These are phyloP conservation scores for Philopotamus ludificatus DNA, from an alignment of 1,140 invertebrate species.

Conservation along the genomic window DNA sequence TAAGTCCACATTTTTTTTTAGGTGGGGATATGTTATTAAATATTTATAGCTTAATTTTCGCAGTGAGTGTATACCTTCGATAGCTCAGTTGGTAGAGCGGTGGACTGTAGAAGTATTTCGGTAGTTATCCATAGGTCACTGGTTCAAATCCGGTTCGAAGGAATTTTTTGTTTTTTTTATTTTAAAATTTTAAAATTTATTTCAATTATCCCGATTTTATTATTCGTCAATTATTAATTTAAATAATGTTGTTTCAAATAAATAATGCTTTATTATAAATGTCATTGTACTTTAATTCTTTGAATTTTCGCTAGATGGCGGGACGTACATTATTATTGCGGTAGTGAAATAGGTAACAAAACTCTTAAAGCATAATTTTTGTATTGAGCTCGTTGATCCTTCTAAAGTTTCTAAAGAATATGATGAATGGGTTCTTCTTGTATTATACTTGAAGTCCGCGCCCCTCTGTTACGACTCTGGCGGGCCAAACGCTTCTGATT, in stretches of 20 bases:
- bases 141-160: constrained; percentile 71
- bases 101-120: constrained; percentile 69
- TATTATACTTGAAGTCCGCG: constrained; percentile 12
- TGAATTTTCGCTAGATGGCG: no score
- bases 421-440: constrained; percentile 21
- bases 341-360: no score
- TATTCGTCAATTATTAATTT: constrained; percentile 3
- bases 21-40: no score
- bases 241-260: neutral
- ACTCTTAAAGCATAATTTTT: no score
- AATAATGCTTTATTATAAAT: neutral
- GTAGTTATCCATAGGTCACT: constrained; percentile 65
- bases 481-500: constrained; percentile 28
- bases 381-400: constrained; percentile 17
- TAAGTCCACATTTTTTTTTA: no score
- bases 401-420: constrained; percentile 22
- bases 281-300: neutral
- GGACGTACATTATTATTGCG: no score
- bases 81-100: constrained; percentile 88
- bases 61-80: constrained; percentile 59
- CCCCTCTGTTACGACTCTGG: constrained; percentile 25
- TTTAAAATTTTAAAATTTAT: neutral
- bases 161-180: constrained; percentile 44
- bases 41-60: neutral
- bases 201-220: neutral